phyloP scores from a whole-genome alignment of 2,888 invertebrate species.

The Baccha elongata region DNA sequence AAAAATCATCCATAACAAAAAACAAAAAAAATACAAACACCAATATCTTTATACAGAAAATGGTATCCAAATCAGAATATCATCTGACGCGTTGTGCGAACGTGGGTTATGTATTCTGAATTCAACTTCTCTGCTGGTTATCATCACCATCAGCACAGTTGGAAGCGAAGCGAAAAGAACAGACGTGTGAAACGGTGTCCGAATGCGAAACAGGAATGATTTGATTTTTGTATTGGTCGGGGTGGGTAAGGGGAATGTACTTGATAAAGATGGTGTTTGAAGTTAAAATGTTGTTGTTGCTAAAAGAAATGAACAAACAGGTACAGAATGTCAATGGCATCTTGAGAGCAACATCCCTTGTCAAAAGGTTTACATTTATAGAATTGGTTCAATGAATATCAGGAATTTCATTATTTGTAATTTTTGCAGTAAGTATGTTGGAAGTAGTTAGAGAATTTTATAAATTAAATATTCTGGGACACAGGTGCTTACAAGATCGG shows the following conservation, averaged over 20 bases:
- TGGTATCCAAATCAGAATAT: slow-evolving; percentile 62
- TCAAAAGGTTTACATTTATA: slow-evolving; percentile 47
- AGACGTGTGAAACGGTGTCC: slow-evolving; percentile 49
- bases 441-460: too few relatives aligned
- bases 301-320: slow-evolving; percentile 6
- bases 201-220: slow-evolving; percentile 63
- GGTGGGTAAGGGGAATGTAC: slow-evolving; percentile 4
- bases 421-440: not conserved
- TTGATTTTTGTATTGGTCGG: not conserved
- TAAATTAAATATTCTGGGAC: too few relatives aligned
- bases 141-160: slow-evolving; percentile 29
- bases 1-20: slow-evolving; percentile 35
- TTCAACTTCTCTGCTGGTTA: slow-evolving; percentile 43
- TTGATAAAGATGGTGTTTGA: slow-evolving; percentile 32
- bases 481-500: too few relatives aligned
- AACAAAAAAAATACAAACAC: slow-evolving; percentile 21
- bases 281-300: slow-evolving; percentile 15
- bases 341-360: slow-evolving; percentile 62
- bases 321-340: slow-evolving; percentile 56
- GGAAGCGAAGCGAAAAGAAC: slow-evolving; percentile 28
- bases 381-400: slow-evolving; percentile 54
- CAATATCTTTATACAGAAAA: slow-evolving; percentile 5
- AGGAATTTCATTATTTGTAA: not conserved
- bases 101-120: slow-evolving; percentile 52
- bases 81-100: slow-evolving; percentile 24